Evolutionary conservation across 2,797 vertebrate genomes (phyloP).

Genomic region (Manis pentadactyla): DNA sequence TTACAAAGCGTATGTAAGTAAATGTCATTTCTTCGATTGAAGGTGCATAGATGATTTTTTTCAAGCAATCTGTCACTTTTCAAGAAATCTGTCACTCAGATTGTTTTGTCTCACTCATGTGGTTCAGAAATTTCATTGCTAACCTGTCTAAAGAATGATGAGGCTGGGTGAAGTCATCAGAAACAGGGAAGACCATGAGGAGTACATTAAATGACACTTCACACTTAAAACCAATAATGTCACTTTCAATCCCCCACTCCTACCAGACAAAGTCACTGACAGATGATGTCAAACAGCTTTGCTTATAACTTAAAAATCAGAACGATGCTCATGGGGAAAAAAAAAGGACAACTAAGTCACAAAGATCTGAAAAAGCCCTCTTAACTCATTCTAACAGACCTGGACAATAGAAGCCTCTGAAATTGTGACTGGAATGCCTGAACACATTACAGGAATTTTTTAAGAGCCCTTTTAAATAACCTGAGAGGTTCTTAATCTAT

Average conservation of each 20-base stretch:
- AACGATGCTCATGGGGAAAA: neutral
- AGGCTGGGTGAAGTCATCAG: neutral
- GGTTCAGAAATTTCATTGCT: neutral
- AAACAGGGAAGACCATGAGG: neutral
- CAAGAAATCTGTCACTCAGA: neutral
- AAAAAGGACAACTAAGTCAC: neutral
- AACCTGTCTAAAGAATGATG: neutral
- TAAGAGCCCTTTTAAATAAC: slow-evolving; percentile 49
- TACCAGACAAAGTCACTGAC: slow-evolving; percentile 27
- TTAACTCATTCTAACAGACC: slow-evolving; percentile 34
- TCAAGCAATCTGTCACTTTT: slow-evolving; percentile 6
- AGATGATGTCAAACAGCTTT: neutral
- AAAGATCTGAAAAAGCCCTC: neutral
- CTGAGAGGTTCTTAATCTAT: slow-evolving; percentile 23
- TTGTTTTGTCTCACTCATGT: neutral
- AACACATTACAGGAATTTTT: slow-evolving; percentile 46
- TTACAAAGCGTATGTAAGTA: neutral
- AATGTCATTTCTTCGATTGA: slow-evolving; percentile 24
- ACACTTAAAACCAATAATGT: neutral
- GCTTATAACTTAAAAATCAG: neutral
- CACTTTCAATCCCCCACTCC: neutral
- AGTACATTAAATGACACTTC: neutral
- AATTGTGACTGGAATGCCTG: slow-evolving; percentile 60
- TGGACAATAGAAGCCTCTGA: slow-evolving; percentile 11
- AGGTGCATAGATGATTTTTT: neutral